Percentiles rank a stretch among this genome's conserved stretches.
phyloP scores from a whole-genome alignment of 2,888 invertebrate genomes.

The Perizoma affinitatum region DNA sequence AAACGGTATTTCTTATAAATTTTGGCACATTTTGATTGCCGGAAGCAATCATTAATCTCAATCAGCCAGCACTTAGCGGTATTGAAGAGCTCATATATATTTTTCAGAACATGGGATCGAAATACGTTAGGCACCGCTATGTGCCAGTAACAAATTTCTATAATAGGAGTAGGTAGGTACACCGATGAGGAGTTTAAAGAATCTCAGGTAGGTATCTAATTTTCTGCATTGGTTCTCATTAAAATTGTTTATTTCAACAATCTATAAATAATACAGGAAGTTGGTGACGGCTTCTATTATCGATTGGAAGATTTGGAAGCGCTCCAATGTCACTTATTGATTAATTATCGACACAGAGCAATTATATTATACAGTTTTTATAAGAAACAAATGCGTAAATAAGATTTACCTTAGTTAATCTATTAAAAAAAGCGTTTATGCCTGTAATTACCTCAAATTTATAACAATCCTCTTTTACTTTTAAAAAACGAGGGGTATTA shows the following conservation, averaged over 20 bases:
- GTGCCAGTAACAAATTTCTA: too few species aligned
- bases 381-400: too few species aligned
- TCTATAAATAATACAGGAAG: conserved; percentile 25
- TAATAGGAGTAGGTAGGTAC: too few species aligned
- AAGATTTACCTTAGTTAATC: too few species aligned
- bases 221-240: conserved; percentile 2
- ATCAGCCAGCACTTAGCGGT: conserved; percentile 2
- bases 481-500: too few species aligned
- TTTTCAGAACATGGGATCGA: neutral
- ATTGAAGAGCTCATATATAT: neutral
- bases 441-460: too few species aligned
- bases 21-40: neutral
- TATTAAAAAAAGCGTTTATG: too few species aligned
- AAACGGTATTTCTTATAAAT: too few species aligned
- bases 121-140: too few species aligned
- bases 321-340: conserved; percentile 20
- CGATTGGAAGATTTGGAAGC: conserved; percentile 27
- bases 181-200: too few species aligned
- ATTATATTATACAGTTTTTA: too few species aligned
- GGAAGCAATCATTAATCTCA: neutral
- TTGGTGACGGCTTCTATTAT: conserved; percentile 12
- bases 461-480: too few species aligned
- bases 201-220: neutral
- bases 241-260: conserved; percentile 6
- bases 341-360: neutral